Evolutionary conservation across 1,140 invertebrate genomes (phyloP).

Genomic region (Hylaeus anthracinus): DNA sequence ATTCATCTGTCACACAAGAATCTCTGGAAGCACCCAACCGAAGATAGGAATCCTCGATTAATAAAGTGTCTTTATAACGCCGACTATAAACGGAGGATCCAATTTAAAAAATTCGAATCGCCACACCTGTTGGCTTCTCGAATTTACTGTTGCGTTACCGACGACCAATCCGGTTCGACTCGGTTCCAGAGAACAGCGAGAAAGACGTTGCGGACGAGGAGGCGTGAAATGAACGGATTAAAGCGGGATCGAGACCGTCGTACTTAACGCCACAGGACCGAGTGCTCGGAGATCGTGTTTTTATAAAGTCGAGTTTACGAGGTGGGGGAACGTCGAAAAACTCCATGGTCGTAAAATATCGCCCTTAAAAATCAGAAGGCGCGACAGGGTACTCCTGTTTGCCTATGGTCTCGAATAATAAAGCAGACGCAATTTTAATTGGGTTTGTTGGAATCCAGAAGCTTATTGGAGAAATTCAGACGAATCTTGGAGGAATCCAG

Average conservation of each 20-base stretch:
- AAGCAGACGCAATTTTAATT: too few species aligned
- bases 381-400: too few species aligned
- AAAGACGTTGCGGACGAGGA: not conserved
- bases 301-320: conserved; percentile 29
- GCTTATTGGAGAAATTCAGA: too few species aligned
- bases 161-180: not conserved
- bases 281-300: conserved; percentile 14
- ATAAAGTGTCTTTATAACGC: not conserved
- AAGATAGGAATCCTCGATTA: not conserved
- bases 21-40: not conserved
- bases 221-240: conserved; percentile 45
- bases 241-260: not conserved
- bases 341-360: not conserved
- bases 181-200: not conserved
- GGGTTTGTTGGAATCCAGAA: too few species aligned
- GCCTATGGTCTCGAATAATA: not conserved
- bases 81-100: not conserved
- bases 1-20: not conserved
- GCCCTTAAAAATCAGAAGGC: not conserved
- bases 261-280: conserved; percentile 2
- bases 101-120: not conserved
- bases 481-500: too few species aligned
- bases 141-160: not conserved
- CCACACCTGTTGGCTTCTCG: not conserved
- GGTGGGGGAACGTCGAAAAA: not conserved